phyloP scores from a whole-genome alignment of 37 sponge, comb jelly and placozoan species.

The Cladorhizidae sp. region DNA sequence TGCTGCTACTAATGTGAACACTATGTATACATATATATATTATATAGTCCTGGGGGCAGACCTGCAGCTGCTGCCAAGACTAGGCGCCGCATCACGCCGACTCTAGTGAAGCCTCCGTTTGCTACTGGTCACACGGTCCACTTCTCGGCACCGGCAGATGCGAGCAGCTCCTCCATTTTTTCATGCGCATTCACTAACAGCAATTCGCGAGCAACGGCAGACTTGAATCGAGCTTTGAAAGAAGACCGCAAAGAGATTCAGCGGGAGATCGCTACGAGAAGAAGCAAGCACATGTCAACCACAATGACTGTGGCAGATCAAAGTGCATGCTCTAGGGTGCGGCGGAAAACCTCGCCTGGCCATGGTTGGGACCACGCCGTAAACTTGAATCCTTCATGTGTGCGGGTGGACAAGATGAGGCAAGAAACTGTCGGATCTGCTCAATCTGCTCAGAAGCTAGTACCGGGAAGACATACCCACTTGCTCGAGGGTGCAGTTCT shows the following conservation, averaged over 20 bases:
- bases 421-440: too few species aligned
- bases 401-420: too few species aligned
- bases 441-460: too few species aligned
- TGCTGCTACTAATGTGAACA: too few species aligned
- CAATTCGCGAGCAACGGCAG: neutral
- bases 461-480: too few species aligned
- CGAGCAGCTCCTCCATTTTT: neutral
- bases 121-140: neutral
- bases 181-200: neutral
- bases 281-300: neutral
- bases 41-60: too few species aligned
- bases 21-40: too few species aligned
- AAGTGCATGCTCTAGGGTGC: too few species aligned
- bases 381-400: too few species aligned
- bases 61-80: neutral
- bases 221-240: neutral
- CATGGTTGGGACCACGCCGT: neutral
- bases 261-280: neutral
- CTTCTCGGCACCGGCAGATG: neutral
- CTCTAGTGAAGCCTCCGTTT: conserved; percentile 3
- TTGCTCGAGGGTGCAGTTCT: too few species aligned
- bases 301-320: too few species aligned
- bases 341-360: neutral
- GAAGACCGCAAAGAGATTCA: neutral
- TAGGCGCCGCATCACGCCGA: conserved; percentile 27